Evolutionary conservation across 2,113 vertebrate genomes (phyloP), one percentile per base, ranked within the genome.

Genomic region (Archilochus colubris): DNA sequence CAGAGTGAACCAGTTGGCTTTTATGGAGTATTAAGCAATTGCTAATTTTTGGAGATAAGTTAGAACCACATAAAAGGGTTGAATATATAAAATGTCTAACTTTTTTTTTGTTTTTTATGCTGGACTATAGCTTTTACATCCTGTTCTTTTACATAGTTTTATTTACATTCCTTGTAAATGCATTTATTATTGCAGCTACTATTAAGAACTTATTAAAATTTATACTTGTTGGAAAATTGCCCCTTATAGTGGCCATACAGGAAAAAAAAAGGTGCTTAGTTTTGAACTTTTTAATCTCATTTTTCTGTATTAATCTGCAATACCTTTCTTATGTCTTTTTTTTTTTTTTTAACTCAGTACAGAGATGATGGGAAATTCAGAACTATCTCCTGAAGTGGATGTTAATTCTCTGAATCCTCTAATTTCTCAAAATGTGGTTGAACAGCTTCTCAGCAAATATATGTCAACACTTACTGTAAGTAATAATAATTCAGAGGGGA

Each of bases 341-440:
- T 24, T 36, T 17, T 33, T 24, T 86, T 57, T 87, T 38, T 85
- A 28, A 68, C 82, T 25, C 78, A 99, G 99, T 82, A 38, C 59
- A 43, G 99, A 99, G 96, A 99, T 99, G 99, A 99, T 99, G 99
- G 99, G 99, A 31, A 98, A 99, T 84, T 94, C 96, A 44, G 99
- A 99, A 64, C 98, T 99, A 24, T 93, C 90, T 54, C 98, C 98
- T 0, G 99, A 99, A 96, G 98, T 99, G 86, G 98, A 99, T 54
- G 98, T 98, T 38, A 97, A 97, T 89, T 85, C 94, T 82, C 94
- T 99, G 96, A 97, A 98, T 88, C 91, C 98, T 75, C 96, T 99
- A 70, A 97, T 99, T 50, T 98, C 99, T 3, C 96, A 98, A 81
- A 95, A 98, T 1, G 98, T 99, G 78, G 97, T 99, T 82, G 97